A percentile compares a stretch with the other conserved stretches of the same genome.
These are phyloP conservation scores for Hydrozoanthus gracilis DNA, from an alignment of 92 coral and sea anemone species.

Conservation along the genomic window DNA sequence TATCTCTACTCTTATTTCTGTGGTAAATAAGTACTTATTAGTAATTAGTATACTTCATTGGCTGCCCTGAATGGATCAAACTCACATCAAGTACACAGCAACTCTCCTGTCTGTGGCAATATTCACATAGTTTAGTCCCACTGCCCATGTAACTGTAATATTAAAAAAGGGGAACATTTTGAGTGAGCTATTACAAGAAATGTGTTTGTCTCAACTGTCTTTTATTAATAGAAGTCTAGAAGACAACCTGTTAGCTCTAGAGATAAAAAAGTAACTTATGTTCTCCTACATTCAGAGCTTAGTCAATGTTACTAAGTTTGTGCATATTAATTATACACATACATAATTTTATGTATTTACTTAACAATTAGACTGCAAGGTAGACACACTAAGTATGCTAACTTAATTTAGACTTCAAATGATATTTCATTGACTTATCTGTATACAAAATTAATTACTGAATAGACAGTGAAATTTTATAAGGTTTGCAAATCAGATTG, in stretches of 20 bases:
- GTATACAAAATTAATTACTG: too few relatives aligned
- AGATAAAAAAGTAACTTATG: not conserved
- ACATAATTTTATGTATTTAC: too few relatives aligned
- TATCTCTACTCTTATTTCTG: too few relatives aligned
- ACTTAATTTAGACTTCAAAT: too few relatives aligned
- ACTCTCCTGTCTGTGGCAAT: slow-evolving; percentile 71
- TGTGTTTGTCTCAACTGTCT: not conserved
- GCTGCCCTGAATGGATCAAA: not conserved
- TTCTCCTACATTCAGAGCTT: not conserved
- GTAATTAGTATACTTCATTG: not conserved
- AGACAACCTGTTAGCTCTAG: too few relatives aligned
- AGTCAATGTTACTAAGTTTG: too few relatives aligned
- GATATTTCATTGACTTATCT: too few relatives aligned
- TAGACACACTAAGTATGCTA: too few relatives aligned
- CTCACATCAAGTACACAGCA: slow-evolving; percentile 92
- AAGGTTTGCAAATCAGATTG: too few relatives aligned
- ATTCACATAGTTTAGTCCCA: slow-evolving; percentile 32
- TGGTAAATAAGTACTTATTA: not conserved
- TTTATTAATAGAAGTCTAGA: not conserved
- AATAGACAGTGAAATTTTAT: too few relatives aligned
- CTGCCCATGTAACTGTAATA: slow-evolving; percentile 52
- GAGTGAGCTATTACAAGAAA: not conserved
- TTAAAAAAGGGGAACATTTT: not conserved
- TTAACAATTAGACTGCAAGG: too few relatives aligned
- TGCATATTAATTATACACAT: too few relatives aligned